A percentile compares a stretch with the other conserved stretches of the same genome.
phyloP scores from a whole-genome alignment of 2,888 invertebrate species.

The Ophion obscuratus region DNA sequence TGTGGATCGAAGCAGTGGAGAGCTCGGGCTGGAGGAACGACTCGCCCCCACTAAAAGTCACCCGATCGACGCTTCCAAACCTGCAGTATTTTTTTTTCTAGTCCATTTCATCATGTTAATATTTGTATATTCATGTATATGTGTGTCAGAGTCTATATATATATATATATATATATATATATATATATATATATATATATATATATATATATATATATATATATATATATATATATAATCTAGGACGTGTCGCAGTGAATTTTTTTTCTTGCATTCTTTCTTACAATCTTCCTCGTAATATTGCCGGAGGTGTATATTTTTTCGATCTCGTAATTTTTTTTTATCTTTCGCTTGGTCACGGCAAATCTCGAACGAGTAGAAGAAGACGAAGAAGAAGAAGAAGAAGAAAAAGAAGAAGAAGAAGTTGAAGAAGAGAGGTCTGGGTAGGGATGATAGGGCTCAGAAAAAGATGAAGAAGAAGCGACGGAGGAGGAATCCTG shows the following conservation, averaged over 20 bases:
- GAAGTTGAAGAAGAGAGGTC: conserved; percentile 41
- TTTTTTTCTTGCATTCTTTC: conserved; percentile 42
- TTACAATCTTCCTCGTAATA: conserved; percentile 59
- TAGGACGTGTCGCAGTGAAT: conserved; percentile 67
- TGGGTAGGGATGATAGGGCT: conserved; percentile 33
- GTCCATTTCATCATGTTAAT: conserved; percentile 15
- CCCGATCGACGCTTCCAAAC: conserved; percentile 74
- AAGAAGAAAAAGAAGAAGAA: conserved; percentile 52
- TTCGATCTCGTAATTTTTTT: background rate
- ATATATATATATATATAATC: conserved; percentile 45
- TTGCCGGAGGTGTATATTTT: conserved; percentile 27
- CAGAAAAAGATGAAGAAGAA: conserved; percentile 63
- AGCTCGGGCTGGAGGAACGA: conserved; percentile 76
- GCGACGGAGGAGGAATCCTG: conserved; percentile 61
- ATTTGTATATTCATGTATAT: conserved; percentile 48
- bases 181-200: too few relatives aligned
- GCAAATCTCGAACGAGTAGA: conserved; percentile 61
- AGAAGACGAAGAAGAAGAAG: conserved; percentile 29
- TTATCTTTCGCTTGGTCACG: conserved; percentile 32
- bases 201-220: conserved; percentile 30
- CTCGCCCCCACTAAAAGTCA: conserved; percentile 68
- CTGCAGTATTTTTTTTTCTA: conserved; percentile 67
- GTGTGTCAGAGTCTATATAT: conserved; percentile 17
- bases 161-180: conserved; percentile 19
- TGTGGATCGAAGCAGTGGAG: conserved; percentile 69